A percentile compares a stretch with the other conserved stretches of the same genome.
These are phyloP conservation scores for Lymantria monacha DNA, from an alignment of 2,888 invertebrate genomes.

Conservation along the genomic window DNA sequence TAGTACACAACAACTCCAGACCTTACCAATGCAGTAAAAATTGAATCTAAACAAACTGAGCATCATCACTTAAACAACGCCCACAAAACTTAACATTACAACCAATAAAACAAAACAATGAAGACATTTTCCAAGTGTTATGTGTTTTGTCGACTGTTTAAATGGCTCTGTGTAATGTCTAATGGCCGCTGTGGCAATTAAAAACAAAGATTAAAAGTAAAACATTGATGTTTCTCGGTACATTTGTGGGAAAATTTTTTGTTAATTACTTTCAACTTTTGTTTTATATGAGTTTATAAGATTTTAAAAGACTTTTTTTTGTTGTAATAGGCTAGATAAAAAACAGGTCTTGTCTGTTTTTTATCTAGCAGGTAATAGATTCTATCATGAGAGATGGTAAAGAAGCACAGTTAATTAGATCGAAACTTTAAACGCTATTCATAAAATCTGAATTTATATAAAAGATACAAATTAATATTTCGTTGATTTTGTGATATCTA, in stretches of 20 bases:
- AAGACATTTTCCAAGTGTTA: constrained; percentile 1
- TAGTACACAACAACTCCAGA: too few species aligned
- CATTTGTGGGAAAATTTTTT: constrained; percentile 43
- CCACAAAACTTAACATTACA: constrained; percentile 1
- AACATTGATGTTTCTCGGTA: constrained; percentile 38
- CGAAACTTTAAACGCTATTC: too few species aligned
- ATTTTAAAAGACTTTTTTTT: constrained; percentile 15
- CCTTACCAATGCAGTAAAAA: too few species aligned
- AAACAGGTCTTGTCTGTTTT: background rate
- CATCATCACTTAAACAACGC: background rate
- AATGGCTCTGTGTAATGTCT: constrained; percentile 11
- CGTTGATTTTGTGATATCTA: too few species aligned
- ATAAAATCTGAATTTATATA: too few species aligned
- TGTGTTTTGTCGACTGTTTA: constrained; percentile 16
- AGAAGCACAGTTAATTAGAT: too few species aligned
- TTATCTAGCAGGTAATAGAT: too few species aligned
- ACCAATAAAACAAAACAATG: constrained; percentile 5
- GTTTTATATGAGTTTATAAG: constrained; percentile 31
- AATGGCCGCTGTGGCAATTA: constrained; percentile 33
- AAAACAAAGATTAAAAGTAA: constrained; percentile 39
- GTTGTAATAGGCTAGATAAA: background rate
- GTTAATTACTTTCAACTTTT: constrained; percentile 36
- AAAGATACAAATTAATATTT: too few species aligned
- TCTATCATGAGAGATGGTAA: too few species aligned
- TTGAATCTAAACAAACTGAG: background rate